A percentile compares a stretch with the other conserved stretches of the same genome.
Conservation (phyloP, 2,888 invertebrate genomes). For the Oscheius onirici region DNA sequence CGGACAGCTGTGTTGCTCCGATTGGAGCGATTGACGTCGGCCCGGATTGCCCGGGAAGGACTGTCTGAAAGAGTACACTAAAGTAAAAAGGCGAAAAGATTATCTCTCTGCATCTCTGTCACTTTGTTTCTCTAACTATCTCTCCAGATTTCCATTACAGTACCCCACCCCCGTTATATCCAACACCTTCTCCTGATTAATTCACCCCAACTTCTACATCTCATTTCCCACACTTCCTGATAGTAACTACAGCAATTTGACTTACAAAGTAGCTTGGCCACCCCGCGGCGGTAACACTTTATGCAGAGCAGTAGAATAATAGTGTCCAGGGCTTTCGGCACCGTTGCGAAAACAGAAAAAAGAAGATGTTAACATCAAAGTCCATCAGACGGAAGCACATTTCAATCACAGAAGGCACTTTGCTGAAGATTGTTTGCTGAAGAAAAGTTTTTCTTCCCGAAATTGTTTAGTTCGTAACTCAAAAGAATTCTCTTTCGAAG, state of each 20-base stretch:
- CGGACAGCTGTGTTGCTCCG: too few relatives aligned
- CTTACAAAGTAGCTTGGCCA: constrained; percentile 7
- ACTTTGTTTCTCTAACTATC: too few relatives aligned
- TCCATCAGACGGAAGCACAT: constrained; percentile 11
- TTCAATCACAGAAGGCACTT: constrained; percentile 7
- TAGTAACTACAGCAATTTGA: not conserved
- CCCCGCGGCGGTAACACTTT: constrained; percentile 7
- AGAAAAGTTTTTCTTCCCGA: not conserved
- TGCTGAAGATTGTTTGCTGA: constrained; percentile 11
- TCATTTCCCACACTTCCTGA: too few relatives aligned
- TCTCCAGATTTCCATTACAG: too few relatives aligned
- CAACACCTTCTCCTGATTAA: too few relatives aligned
- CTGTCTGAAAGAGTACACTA: too few relatives aligned
- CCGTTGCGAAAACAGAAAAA: constrained; percentile 24
- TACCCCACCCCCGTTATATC: too few relatives aligned
- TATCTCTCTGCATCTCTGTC: too few relatives aligned
- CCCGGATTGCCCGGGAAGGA: too few relatives aligned
- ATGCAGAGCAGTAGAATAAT: constrained; percentile 11
- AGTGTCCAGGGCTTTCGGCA: constrained; percentile 20
- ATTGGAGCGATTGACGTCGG: too few relatives aligned
- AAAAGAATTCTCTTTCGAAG: not conserved
- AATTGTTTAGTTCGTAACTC: not conserved
- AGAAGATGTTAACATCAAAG: constrained; percentile 11
- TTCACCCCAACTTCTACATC: too few relatives aligned
- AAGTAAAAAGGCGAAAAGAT: too few relatives aligned